These are phyloP conservation scores for Antedon bifida DNA, from an alignment of 35 echinoderm and acorn worm species.

Conservation along the genomic window DNA sequence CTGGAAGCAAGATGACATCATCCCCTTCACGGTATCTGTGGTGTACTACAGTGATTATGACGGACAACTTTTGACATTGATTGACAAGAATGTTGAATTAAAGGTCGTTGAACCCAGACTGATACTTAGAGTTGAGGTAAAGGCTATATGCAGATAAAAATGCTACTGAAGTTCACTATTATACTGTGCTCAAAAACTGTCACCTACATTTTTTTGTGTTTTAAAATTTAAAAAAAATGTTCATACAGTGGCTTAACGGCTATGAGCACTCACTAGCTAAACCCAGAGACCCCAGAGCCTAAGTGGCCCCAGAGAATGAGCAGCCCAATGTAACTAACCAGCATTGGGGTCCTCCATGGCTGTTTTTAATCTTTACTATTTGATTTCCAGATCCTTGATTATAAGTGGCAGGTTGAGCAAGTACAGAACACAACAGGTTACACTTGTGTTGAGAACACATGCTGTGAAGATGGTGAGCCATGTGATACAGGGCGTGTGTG, in stretches of 20 bases:
- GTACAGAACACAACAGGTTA: constrained; percentile 21
- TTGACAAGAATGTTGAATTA: constrained; percentile 23
- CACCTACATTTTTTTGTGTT: no score
- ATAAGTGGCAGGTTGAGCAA: constrained; percentile 34
- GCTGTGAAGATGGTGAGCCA: constrained; percentile 10
- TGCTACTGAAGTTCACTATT: background rate
- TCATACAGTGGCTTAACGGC: no score
- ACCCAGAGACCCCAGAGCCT: no score
- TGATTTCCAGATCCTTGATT: constrained; percentile 34
- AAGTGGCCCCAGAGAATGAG: no score
- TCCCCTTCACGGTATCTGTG: constrained; percentile 36
- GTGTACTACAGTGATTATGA: constrained; percentile 42
- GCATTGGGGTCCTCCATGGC: no score
- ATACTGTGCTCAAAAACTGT: no score
- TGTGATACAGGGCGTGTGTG: constrained; percentile 32
- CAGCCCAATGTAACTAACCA: no score
- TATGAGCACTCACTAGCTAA: no score
- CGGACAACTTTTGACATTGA: constrained; percentile 8
- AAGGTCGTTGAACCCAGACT: constrained; percentile 60
- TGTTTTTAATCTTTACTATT: background rate
- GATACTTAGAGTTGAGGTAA: constrained; percentile 58
- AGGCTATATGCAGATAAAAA: background rate
- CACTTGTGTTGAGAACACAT: constrained; percentile 43
- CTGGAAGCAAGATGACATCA: constrained; percentile 32
- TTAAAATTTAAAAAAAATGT: no score